Conservation (phyloP, 2,797 vertebrate genomes). For the Rhadinocentrus ornatus region DNA sequence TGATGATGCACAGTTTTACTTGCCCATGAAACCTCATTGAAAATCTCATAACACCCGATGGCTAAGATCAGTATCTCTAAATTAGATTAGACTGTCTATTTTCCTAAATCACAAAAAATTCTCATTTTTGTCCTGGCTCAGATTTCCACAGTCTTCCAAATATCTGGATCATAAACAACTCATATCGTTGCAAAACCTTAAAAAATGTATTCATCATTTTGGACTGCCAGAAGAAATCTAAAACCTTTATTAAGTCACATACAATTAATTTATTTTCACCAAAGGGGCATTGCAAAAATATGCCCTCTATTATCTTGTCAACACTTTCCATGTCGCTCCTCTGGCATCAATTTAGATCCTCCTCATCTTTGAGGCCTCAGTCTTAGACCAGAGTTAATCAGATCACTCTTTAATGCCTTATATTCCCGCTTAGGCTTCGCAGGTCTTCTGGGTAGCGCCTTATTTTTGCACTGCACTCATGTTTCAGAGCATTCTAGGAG, state of each 20-base stretch:
- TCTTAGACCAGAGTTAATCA: not conserved
- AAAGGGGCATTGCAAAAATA: no score
- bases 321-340: no score
- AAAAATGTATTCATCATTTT: not conserved
- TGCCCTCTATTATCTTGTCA: no score
- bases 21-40: not conserved
- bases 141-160: not conserved
- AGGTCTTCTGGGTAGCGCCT: not conserved
- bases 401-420: not conserved
- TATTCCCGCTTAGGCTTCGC: not conserved
- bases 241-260: no score
- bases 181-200: not conserved
- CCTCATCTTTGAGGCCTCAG: not conserved
- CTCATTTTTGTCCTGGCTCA: not conserved
- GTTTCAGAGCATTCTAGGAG: not conserved
- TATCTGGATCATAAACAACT: not conserved
- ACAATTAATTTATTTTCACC: no score
- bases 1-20: not conserved
- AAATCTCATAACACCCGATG: not conserved
- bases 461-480: not conserved
- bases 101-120: not conserved
- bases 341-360: no score
- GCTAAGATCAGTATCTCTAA: not conserved
- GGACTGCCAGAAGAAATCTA: no score
- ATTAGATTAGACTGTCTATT: not conserved